Percentiles rank a stretch among this genome's conserved stretches.
phyloP scores from a whole-genome alignment of 2,113 vertebrate species.

The Fukomys damarensis region DNA sequence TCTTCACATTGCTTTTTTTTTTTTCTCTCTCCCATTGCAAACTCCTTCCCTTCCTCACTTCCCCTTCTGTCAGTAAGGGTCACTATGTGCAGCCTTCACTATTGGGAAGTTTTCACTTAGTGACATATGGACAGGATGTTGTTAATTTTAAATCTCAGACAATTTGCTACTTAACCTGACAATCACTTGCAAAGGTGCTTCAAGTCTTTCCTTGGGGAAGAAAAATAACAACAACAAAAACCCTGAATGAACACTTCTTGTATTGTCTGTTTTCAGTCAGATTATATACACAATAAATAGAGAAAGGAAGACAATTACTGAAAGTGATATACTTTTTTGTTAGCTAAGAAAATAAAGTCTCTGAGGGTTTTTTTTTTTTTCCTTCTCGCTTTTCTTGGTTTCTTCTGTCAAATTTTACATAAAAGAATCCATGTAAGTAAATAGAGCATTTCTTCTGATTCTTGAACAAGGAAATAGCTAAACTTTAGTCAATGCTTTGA shows the following conservation, averaged over 20 bases:
- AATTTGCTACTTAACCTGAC: slow-evolving; percentile 28
- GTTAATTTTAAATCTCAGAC: not conserved
- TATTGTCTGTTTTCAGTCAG: slow-evolving; percentile 21
- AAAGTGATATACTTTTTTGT: slow-evolving; percentile 45
- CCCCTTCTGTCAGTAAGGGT: not conserved
- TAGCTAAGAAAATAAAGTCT: slow-evolving; percentile 53
- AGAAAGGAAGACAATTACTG: not conserved
- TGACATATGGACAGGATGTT: not conserved
- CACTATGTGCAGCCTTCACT: too few species aligned
- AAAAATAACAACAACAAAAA: not conserved
- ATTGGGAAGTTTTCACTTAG: not conserved
- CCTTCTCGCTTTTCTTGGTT: not conserved
- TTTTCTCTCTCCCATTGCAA: too few species aligned
- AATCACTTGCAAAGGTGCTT: slow-evolving; percentile 28
- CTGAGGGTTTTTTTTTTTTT: not conserved
- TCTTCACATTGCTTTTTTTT: too few species aligned
- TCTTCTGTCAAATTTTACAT: slow-evolving; percentile 48
- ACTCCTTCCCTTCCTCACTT: not conserved
- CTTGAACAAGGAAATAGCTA: not conserved
- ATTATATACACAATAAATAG: slow-evolving; percentile 26
- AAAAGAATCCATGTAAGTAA: not conserved
- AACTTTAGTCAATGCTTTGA: slow-evolving; percentile 12
- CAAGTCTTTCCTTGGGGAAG: slow-evolving; percentile 22
- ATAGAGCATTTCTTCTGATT: not conserved
- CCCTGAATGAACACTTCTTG: not conserved